Evolutionary conservation across 2,113 vertebrate genomes (phyloP), one percentile per base, ranked within the genome.

Genomic region (Pelmatolapia mariae): DNA sequence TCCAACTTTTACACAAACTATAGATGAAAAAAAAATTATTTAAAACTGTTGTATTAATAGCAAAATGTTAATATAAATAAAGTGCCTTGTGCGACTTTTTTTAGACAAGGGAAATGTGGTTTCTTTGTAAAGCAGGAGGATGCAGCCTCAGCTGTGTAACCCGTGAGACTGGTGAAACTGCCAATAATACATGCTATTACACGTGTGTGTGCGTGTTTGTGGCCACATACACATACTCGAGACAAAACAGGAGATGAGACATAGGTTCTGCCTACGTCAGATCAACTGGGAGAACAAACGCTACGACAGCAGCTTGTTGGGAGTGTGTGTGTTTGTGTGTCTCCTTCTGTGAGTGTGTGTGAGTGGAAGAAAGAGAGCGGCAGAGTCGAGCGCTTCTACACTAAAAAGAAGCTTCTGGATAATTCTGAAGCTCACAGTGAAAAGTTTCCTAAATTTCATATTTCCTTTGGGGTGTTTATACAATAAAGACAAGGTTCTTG

Each of bases 221-320:
- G 81, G 53, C 63, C 83, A 86, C 84, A 90, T 85, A 85, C 83
- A 91, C 82, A 83, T 36, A 47, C 40, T 36, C 7, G 29, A 88
- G 86, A 93, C 88, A 91, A 87, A 90, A 93, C 88, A 86, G 56
- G 87, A 90, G 83, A 94, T 88, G 91, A 95, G 90, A 94, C 90
- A 86, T 82, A 47, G 89, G 84, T 94, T 95, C 88, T 94, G 93
- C 93, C 86, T 88, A 91, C 90, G 94, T 95, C 93, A 94, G 95
- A 94, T 91, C 92, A 82, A 91, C 92, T 88, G 92, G 91, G 95
- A 91, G 80, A 93, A 93, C 81, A 93, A 92, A 89, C 52, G 93
- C 94, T 57, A 89, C 63, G 50, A 82, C 90, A 94, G 95, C 93
- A 95, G 91, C 87, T 91, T 95, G 90, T 86, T 89, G 89, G 45